These are phyloP conservation scores for Spialia ferax DNA, from an alignment of 2,888 invertebrate genomes.

Conservation along the genomic window DNA sequence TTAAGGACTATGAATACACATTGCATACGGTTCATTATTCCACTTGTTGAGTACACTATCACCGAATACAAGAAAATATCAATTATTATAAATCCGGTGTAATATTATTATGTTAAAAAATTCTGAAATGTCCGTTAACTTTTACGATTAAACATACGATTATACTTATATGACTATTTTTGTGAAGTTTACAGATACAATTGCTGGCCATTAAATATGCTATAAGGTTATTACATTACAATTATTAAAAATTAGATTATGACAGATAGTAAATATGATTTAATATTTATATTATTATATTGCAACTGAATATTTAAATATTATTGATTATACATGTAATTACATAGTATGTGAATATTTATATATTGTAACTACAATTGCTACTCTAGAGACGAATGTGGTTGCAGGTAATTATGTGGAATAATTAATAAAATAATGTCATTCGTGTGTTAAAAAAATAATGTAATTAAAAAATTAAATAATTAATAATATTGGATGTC, in stretches of 20 bases:
- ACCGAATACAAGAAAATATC: conserved; percentile 29
- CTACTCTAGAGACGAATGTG: conserved; percentile 25
- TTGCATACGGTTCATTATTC: conserved; percentile 7
- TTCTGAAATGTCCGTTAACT: conserved; percentile 26
- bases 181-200: conserved; percentile 57
- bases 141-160: conserved; percentile 49
- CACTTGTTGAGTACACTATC: conserved; percentile 28
- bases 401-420: neutral
- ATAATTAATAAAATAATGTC: too few species aligned
- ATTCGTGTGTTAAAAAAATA: neutral
- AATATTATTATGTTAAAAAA: conserved; percentile 51
- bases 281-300: conserved; percentile 1
- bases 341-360: neutral
- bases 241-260: conserved; percentile 29
- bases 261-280: neutral
- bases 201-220: conserved; percentile 65
- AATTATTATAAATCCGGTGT: conserved; percentile 60
- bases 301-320: conserved; percentile 20
- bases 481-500: neutral
- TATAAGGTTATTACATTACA: conserved; percentile 19
- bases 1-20: conserved; percentile 21
- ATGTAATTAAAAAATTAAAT: neutral
- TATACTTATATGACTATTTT: conserved; percentile 59
- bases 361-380: conserved; percentile 10
- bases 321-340: neutral